A percentile compares a stretch with the other conserved stretches of the same genome.
phyloP scores from a whole-genome alignment of 2,888 invertebrate genomes.

The Drosophila maculinotata region DNA sequence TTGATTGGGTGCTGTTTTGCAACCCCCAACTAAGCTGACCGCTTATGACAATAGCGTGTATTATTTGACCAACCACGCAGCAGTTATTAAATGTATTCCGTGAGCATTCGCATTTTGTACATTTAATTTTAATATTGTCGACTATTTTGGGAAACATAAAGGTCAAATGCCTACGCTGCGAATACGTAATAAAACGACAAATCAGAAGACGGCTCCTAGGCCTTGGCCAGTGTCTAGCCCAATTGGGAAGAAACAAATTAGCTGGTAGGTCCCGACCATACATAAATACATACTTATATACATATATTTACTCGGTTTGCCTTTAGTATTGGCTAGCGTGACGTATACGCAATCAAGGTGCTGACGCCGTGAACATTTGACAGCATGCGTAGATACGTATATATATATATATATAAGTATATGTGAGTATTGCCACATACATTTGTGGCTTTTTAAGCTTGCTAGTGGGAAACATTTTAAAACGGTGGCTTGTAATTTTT shows the following conservation, averaged over 20 bases:
- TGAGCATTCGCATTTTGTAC: slow-evolving; percentile 55
- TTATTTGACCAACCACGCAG: slow-evolving; percentile 29
- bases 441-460: too few species aligned
- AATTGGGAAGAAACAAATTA: background rate
- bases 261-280: background rate
- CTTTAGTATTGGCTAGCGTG: slow-evolving; percentile 27
- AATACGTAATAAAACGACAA: slow-evolving; percentile 42
- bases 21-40: too few species aligned
- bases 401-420: background rate
- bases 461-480: too few species aligned
- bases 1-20: too few species aligned
- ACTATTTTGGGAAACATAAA: slow-evolving; percentile 45
- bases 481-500: too few species aligned
- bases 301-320: too few species aligned
- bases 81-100: slow-evolving; percentile 38
- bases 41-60: slow-evolving; percentile 9
- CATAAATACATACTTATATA: background rate
- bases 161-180: slow-evolving; percentile 44
- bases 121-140: slow-evolving; percentile 24
- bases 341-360: slow-evolving; percentile 13
- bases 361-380: background rate
- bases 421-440: too few species aligned
- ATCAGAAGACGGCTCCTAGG: background rate
- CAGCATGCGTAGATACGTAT: background rate
- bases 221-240: background rate